Base-by-base conservation (phyloP, 2,797 vertebrate species). In the Manis crassicaudata region DNA sequence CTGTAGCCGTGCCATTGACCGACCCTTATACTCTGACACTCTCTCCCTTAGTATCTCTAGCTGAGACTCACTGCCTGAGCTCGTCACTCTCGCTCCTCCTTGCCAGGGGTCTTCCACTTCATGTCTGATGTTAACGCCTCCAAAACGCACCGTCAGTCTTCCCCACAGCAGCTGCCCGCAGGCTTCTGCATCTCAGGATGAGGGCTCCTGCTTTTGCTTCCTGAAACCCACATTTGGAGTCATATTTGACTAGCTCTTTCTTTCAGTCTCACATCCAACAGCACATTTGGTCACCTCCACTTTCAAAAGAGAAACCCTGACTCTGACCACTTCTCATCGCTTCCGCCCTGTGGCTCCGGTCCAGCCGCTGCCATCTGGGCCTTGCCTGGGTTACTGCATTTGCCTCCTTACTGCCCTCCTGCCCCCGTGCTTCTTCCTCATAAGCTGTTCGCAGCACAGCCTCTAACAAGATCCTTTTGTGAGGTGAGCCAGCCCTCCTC, bases 261-360 rank as follows among this genome's bases (percentile, higher is more conserved):
- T 92, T 18, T 72, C 29, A 77, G n/a, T 46, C 25, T 29, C 6
- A 13, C 0, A 8, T 60, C 62, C 4, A 10, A 2, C 13, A 11
- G 58, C 43, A 92, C 7, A 60, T 77, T 32, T 2, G 0, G 13
- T n/a, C 17, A 60, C 52, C 65, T 87, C 3, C 40, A 6, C 62
- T 67, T 88, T 85, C 46, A 67, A 18, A 86, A 65, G 62, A 13
- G 16, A 0, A 0, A 50, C 11, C 43, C 70, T 10, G n/a, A 81
- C 43, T 58, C 21, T 52, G 72, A 20, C 40, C n/a, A 2, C 29
- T 23, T 56, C 40, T 46, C 1, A 9, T 18, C 35, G 35, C 23
- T 16, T 79, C 29, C 3, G 1, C 20, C 6, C 16, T 35, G 7
- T 35, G 1, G 1, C 72, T 50, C 13, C 3, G 17, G 23, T 20